Conservation (phyloP, 2,888 invertebrate species). For the Chrysolina haemoptera region DNA sequence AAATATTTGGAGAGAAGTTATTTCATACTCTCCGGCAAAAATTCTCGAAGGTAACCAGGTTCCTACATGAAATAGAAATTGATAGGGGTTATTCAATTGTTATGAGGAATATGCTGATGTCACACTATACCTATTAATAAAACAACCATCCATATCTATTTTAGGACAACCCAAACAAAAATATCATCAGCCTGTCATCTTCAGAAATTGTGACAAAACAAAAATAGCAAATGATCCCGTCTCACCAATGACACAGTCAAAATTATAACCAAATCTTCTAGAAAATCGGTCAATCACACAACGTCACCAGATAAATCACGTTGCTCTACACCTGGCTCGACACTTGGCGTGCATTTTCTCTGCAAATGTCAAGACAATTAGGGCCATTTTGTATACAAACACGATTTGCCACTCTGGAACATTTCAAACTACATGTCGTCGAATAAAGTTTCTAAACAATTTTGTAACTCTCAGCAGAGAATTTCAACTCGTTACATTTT, state of each 20-base stretch:
- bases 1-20: too few relatives aligned
- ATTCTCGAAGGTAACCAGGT: too few relatives aligned
- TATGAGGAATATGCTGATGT: background rate
- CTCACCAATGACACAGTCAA: background rate
- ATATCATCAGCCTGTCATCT: background rate
- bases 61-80: too few relatives aligned
- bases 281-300: conserved; percentile 2
- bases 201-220: background rate
- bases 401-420: conserved; percentile 25
- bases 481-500: conserved; percentile 15
- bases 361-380: conserved; percentile 24
- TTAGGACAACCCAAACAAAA: conserved; percentile 2
- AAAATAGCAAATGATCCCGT: background rate
- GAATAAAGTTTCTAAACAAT: conserved; percentile 22
- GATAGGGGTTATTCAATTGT: too few relatives aligned
- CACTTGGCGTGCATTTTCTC: conserved; percentile 20
- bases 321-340: conserved; percentile 20
- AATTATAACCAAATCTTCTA: conserved; percentile 16
- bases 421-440: conserved; percentile 15
- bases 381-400: conserved; percentile 25
- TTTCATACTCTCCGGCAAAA: too few relatives aligned
- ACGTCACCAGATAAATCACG: background rate
- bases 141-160: background rate
- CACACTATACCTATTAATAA: background rate
- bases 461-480: background rate